Evolutionary conservation across 2,888 invertebrate species (phyloP).

Genomic region (Epiblema foenella): DNA sequence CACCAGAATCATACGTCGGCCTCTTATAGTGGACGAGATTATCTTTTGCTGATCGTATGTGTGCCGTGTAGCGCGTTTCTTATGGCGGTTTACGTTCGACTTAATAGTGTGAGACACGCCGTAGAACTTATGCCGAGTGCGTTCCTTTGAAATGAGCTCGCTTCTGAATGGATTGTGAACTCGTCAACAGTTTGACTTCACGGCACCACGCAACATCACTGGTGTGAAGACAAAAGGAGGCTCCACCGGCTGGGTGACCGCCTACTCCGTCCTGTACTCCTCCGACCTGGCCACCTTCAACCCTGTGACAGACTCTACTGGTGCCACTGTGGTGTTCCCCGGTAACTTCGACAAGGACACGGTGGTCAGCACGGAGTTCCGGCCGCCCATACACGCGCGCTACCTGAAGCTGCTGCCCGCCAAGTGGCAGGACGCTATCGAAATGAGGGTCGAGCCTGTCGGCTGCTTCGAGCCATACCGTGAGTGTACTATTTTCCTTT

Average conservation of each 20-base stretch:
- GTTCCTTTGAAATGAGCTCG: background rate
- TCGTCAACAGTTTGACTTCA: constrained; percentile 90
- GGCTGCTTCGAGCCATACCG: constrained; percentile 91
- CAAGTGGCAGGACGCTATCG: constrained; percentile 90
- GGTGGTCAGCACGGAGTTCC: constrained; percentile 87
- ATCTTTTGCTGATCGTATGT: no score
- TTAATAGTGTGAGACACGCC: no score
- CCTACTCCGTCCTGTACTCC: constrained; percentile 90
- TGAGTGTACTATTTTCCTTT: constrained; percentile 55
- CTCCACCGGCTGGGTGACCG: constrained; percentile 89
- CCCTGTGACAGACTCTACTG: constrained; percentile 84
- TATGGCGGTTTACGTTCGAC: no score
- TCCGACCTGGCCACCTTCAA: constrained; percentile 89
- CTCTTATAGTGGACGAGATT: no score
- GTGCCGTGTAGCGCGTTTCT: no score
- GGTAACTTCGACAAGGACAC: constrained; percentile 89
- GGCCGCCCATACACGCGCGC: constrained; percentile 88
- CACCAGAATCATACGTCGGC: no score
- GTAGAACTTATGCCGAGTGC: background rate
- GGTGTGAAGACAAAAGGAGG: constrained; percentile 91
- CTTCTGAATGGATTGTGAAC: background rate
- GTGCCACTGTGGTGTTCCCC: constrained; percentile 86
- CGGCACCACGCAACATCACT: constrained; percentile 90
- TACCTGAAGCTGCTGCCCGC: constrained; percentile 89
- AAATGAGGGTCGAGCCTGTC: constrained; percentile 89